Evolutionary conservation across 2,797 vertebrate species (phyloP).

Genomic region (Dromococcyx pavoninus): DNA sequence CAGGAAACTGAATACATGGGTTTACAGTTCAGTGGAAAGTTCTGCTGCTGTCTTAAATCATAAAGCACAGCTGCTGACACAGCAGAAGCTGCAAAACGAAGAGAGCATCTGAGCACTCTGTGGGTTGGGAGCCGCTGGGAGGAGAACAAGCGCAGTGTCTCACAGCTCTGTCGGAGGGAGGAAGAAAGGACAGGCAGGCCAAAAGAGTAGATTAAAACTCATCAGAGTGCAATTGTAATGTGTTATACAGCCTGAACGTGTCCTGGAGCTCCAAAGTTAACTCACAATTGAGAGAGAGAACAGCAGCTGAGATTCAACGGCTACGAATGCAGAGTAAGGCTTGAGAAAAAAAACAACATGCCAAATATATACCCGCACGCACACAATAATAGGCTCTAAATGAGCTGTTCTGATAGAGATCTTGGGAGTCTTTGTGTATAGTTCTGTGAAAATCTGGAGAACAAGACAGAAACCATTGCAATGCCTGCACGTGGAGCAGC

Average conservation of each 20-base stretch:
- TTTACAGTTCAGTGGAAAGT: constrained; percentile 58
- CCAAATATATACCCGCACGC: not conserved
- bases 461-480: not conserved
- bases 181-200: not conserved
- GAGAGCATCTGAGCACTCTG: not conserved
- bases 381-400: not conserved
- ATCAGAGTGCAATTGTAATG: not conserved
- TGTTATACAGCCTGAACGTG: accelerated
- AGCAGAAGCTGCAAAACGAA: constrained; percentile 43
- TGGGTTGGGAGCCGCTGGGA: not conserved
- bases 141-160: not conserved
- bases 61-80: constrained; percentile 51
- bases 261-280: not conserved
- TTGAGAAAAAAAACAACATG: not conserved
- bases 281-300: not conserved
- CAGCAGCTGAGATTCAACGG: not conserved
- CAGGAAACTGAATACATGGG: constrained; percentile 12
- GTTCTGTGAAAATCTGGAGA: accelerated
- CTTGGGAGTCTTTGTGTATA: not conserved
- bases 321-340: not conserved
- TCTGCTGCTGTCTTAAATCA: constrained; percentile 45
- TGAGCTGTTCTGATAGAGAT: not conserved
- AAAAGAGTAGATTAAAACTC: constrained; percentile 5
- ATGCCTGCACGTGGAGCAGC: accelerated
- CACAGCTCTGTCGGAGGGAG: not conserved